Evolutionary conservation across 2,888 invertebrate genomes (phyloP), one percentile per base, ranked within the genome.

Genomic region (Nomada ruficornis): DNA sequence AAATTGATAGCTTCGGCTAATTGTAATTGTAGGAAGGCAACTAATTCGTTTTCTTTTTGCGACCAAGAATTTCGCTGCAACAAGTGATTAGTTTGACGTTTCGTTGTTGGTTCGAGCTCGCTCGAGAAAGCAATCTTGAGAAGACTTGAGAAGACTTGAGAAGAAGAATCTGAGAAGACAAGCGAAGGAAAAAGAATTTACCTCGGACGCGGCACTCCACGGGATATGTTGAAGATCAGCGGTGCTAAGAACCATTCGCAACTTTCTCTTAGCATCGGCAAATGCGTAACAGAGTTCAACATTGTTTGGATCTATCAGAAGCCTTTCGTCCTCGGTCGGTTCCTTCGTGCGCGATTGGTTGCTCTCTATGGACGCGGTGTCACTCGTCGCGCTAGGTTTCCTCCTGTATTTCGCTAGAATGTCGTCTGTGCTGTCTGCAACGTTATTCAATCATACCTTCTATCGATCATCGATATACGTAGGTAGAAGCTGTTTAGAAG

Each of bases 341-440:
- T 94, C 93, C 81, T 94, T 94, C 47, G 93, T 93, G 75, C 94
- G 92, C 0, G 94, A 94, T 57, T 93, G 92, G 83, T 91, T 93
- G 78, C 93, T 94, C 64, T 93, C 94, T 3, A 93, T 91, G 7
- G 94, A 94, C 11, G 95, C 94, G 76, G 95, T 95, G 86, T 95
- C 95, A 50, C 95, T 95, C 71, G 95, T 95, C 23, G 94, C 95
- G 82, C 96, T 95, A 75, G 96, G 95, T 92, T 96, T 96, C 86
- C 96, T 95, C 4, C 98, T 95, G 94, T 99, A 99, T 94, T 99
- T 99, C 59, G 98, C 99, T 87, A 99, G 95, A 91, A 99, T 99
- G 91, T 99, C 98, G 91, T 99, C 98, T 0, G 97, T 96, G 52
- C 96, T 96, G 94, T 98, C 98, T 92, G 70, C 11, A 86, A 87